phyloP scores from a whole-genome alignment of 2,888 invertebrate genomes.

The Scaptodrosophila latifasciaeformis region DNA sequence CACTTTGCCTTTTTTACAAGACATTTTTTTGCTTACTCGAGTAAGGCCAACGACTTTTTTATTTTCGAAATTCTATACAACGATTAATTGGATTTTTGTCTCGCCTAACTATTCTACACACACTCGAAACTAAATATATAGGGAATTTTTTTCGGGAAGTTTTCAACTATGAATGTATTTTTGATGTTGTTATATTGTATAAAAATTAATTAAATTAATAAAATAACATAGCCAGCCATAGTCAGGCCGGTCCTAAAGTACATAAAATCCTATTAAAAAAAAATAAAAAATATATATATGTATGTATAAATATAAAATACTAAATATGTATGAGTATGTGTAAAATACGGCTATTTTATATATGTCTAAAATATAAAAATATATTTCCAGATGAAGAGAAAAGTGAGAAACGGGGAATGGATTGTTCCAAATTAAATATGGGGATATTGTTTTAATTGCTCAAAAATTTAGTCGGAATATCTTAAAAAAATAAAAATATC shows the following conservation, averaged over 20 bases:
- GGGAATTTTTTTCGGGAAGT: not conserved
- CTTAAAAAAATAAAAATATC: not conserved
- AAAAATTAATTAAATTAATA: too few species aligned
- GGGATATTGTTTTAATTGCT: not conserved
- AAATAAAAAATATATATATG: too few species aligned
- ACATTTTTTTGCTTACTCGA: not conserved
- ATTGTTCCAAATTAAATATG: too few species aligned
- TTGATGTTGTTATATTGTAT: conserved; percentile 20
- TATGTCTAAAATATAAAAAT: too few species aligned
- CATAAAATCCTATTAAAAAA: too few species aligned
- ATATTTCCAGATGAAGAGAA: too few species aligned
- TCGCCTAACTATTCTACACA: not conserved
- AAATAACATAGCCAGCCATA: not conserved
- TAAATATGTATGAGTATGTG: too few species aligned
- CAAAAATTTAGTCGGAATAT: not conserved
- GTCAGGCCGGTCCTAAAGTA: too few species aligned
- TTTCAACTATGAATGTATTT: conserved; percentile 22
- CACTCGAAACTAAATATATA: not conserved
- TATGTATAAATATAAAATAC: too few species aligned
- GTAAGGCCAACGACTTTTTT: not conserved
- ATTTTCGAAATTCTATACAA: not conserved
- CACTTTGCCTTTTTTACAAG: not conserved
- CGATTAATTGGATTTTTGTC: not conserved
- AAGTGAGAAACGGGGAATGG: too few species aligned
- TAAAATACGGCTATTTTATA: conserved; percentile 26